These are phyloP conservation scores for Garra rufa DNA, from an alignment of 2,113 vertebrate genomes.

Conservation along the genomic window DNA sequence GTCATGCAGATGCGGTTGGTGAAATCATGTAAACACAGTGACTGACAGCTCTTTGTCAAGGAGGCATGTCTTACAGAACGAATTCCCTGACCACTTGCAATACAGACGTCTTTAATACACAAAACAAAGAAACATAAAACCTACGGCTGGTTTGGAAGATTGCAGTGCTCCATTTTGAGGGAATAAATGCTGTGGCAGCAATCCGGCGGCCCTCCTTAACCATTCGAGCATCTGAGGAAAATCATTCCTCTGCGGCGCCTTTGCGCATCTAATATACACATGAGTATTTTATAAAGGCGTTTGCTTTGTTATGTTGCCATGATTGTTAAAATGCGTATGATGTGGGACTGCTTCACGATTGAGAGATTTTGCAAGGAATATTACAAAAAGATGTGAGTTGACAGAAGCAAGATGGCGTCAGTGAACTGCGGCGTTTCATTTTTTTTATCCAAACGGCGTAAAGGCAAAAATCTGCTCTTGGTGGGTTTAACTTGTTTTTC, in stretches of 20 bases:
- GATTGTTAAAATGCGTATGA: neutral
- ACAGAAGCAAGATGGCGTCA: slow-evolving; percentile 77
- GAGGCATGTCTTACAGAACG: neutral
- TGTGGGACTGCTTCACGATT: neutral
- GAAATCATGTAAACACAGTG: slow-evolving; percentile 64
- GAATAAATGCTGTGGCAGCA: slow-evolving; percentile 37
- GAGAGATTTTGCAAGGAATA: slow-evolving; percentile 17
- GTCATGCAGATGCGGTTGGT: slow-evolving; percentile 46
- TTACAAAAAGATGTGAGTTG: slow-evolving; percentile 60
- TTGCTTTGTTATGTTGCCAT: neutral
- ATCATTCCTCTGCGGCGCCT: neutral
- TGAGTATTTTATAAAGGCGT: neutral
- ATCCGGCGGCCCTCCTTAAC: slow-evolving; percentile 4
- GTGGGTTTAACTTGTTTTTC: neutral
- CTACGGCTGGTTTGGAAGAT: too few relatives aligned
- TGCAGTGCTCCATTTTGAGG: slow-evolving; percentile 1
- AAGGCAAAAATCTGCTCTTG: slow-evolving; percentile 5
- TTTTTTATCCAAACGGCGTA: slow-evolving; percentile 24
- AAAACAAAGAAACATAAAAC: neutral
- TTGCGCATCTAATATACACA: neutral
- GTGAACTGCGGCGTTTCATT: slow-evolving; percentile 54
- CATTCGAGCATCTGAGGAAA: neutral
- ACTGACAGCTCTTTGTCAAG: slow-evolving; percentile 56
- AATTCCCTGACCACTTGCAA: neutral
- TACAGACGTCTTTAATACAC: neutral